Conservation (phyloP, 2,888 invertebrate species). For the Torymus texanus region DNA sequence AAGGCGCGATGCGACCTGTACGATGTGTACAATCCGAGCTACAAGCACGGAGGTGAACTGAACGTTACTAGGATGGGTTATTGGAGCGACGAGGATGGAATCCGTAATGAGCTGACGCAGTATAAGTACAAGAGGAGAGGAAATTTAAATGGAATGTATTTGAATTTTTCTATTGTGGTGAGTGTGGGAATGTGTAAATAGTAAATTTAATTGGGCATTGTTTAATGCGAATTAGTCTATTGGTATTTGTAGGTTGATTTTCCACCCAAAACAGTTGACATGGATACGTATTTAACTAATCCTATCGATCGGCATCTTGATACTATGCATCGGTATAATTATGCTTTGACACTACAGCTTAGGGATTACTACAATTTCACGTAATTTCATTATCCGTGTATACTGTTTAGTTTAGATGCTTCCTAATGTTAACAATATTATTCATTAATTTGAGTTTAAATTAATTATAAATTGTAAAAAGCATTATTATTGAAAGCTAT, state of each 20-base stretch:
- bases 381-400: constrained; percentile 69
- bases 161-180: constrained; percentile 66
- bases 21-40: constrained; percentile 68
- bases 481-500: too few relatives aligned
- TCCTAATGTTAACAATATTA: background rate
- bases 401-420: too few relatives aligned
- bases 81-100: constrained; percentile 61
- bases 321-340: constrained; percentile 81
- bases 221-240: too few relatives aligned
- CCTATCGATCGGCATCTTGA: constrained; percentile 77
- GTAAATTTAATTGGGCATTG: too few relatives aligned
- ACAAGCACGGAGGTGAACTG: constrained; percentile 64
- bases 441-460: background rate
- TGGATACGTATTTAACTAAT: constrained; percentile 75
- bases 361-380: constrained; percentile 82
- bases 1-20: constrained; percentile 58
- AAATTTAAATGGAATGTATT: constrained; percentile 63
- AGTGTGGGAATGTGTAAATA: background rate
- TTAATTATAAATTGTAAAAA: too few relatives aligned
- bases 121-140: constrained; percentile 67
- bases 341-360: constrained; percentile 78
- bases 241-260: constrained; percentile 59
- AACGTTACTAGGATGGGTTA: constrained; percentile 65
- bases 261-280: constrained; percentile 60
- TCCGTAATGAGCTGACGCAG: constrained; percentile 60